phyloP scores from a whole-genome alignment of 2,797 vertebrate genomes.

The Podarcis lilfordi region DNA sequence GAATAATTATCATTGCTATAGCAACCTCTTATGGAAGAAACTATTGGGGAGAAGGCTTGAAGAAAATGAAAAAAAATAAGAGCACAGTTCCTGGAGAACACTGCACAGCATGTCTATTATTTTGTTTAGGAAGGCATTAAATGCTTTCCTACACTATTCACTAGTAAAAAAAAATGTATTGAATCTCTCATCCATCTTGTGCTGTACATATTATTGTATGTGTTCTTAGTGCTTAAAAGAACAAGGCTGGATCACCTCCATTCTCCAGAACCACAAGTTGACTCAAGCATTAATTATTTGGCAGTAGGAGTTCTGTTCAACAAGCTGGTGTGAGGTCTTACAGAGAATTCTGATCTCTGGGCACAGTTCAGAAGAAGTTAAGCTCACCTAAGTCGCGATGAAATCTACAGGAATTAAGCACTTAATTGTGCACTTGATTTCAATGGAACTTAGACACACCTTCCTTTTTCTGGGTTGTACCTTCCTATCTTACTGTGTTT shows the following conservation, averaged over 20 bases:
- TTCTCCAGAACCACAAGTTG: neutral
- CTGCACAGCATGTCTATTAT: fast-evolving
- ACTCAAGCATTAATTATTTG: conserved; percentile 27
- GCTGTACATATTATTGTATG: neutral
- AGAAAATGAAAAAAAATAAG: neutral
- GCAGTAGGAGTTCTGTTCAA: conserved; percentile 10
- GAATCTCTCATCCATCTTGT: neutral
- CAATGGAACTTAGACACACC: neutral
- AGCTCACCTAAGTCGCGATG: neutral
- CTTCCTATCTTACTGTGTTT: neutral
- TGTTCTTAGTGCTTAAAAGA: neutral
- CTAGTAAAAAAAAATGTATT: neutral
- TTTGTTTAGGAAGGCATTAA: neutral
- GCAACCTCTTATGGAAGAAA: conserved; percentile 57
- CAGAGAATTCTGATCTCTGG: conserved; percentile 9
- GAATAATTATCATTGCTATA: conserved; percentile 73
- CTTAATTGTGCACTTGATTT: conserved; percentile 19
- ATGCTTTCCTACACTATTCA: neutral
- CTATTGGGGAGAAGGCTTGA: conserved; percentile 33
- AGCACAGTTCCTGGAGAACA: conserved; percentile 29
- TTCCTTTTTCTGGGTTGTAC: neutral
- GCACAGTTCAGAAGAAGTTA: conserved; percentile 25
- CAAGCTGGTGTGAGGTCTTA: conserved; percentile 18
- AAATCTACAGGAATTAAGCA: conserved; percentile 28
- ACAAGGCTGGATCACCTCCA: neutral